Conservation (phyloP, 1,140 invertebrate species). For the Wasmannia auropunctata region DNA sequence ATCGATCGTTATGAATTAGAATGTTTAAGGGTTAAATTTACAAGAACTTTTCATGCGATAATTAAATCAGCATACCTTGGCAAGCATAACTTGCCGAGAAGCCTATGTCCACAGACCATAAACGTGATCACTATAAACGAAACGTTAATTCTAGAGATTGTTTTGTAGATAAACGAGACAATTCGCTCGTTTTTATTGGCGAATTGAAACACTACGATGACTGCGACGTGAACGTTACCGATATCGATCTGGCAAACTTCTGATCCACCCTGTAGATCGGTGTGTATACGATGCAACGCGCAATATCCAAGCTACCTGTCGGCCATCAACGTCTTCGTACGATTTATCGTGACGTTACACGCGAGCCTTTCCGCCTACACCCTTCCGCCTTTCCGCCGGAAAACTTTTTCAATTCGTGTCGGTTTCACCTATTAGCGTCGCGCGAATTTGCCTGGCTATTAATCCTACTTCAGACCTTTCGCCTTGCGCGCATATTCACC, state of each 20-base stretch:
- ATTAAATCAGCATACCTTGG: neutral
- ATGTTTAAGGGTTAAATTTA: conserved; percentile 3
- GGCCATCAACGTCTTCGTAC: conserved; percentile 70
- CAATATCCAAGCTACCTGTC: conserved; percentile 65
- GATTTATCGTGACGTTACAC: conserved; percentile 73
- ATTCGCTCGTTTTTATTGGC: neutral
- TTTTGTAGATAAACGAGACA: neutral
- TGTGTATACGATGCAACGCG: neutral
- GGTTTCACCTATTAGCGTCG: conserved; percentile 68
- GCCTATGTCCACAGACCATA: neutral
- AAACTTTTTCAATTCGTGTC: conserved; percentile 70
- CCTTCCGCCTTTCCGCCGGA: conserved; percentile 58
- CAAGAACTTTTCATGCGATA: neutral
- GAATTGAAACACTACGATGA: neutral
- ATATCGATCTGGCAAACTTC: conserved; percentile 46
- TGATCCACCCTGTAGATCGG: conserved; percentile 23
- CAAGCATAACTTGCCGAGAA: neutral
- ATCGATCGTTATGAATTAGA: conserved; percentile 6
- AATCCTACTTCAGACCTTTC: conserved; percentile 68
- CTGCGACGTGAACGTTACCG: neutral
- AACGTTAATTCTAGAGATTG: conserved; percentile 7
- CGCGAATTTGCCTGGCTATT: conserved; percentile 70
- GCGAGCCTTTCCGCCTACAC: conserved; percentile 55
- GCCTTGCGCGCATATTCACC: conserved; percentile 47
- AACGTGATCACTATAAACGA: neutral